A percentile compares a stretch with the other conserved stretches of the same genome.
These are phyloP conservation scores for Drosophila oshimai DNA, from an alignment of 1,140 invertebrate species.

Conservation along the genomic window DNA sequence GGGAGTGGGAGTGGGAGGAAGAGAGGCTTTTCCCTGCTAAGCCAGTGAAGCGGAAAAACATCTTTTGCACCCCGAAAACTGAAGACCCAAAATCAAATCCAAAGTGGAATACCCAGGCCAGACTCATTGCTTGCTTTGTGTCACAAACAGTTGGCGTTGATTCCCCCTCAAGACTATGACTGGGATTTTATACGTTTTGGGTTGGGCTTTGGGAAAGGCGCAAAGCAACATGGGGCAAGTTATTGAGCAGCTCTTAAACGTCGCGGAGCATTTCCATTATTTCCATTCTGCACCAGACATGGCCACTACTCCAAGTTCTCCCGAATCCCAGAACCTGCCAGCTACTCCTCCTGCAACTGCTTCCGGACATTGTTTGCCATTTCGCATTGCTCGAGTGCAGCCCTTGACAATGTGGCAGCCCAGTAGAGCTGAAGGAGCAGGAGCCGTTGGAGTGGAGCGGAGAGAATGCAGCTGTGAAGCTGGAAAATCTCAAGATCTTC, in stretches of 20 bases:
- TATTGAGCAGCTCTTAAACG: slow-evolving; percentile 53
- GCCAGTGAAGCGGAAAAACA: slow-evolving; percentile 52
- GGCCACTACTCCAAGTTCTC: background rate
- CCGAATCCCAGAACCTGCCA: background rate
- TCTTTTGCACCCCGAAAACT: slow-evolving; percentile 37
- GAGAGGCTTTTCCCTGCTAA: no score
- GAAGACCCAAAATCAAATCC: background rate
- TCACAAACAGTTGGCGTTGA: slow-evolving; percentile 44
- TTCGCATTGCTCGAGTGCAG: slow-evolving; percentile 24
- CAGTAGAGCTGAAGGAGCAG: slow-evolving; percentile 25
- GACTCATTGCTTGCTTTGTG: slow-evolving; percentile 26
- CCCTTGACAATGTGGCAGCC: slow-evolving; percentile 37
- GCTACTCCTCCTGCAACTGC: background rate
- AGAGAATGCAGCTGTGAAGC: slow-evolving; percentile 3
- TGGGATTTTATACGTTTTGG: background rate
- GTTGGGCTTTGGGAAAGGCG: background rate
- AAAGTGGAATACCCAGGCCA: background rate
- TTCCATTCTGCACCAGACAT: slow-evolving; percentile 7
- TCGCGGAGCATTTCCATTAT: slow-evolving; percentile 36
- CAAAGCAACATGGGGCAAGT: slow-evolving; percentile 33
- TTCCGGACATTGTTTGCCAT: slow-evolving; percentile 49
- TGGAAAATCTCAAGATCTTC: slow-evolving; percentile 27
- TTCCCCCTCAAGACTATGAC: slow-evolving; percentile 1
- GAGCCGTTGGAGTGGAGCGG: background rate
- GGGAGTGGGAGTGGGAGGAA: background rate